Conservation (phyloP, 2,113 vertebrate genomes). For the Oxyruncus cristatus region DNA sequence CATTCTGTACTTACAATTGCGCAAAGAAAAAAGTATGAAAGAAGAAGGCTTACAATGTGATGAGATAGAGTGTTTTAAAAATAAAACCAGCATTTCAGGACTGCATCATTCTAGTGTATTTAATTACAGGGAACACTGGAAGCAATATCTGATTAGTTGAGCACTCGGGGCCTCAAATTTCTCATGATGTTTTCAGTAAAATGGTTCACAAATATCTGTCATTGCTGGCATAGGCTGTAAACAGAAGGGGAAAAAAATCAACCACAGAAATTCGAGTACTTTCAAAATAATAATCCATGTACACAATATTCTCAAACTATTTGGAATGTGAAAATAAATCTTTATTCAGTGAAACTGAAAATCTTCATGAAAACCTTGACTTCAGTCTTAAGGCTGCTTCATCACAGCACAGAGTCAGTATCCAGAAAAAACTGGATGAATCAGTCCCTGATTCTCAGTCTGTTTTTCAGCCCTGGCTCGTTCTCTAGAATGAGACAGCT, state of each 20-base stretch:
- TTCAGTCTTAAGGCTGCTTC: background rate
- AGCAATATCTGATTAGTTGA: conserved; percentile 1
- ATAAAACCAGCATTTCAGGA: background rate
- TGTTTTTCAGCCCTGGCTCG: background rate
- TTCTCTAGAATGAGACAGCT: background rate
- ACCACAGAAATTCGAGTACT: background rate
- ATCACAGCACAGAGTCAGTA: background rate
- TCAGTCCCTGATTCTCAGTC: background rate
- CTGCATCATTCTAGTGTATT: background rate
- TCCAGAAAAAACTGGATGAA: background rate
- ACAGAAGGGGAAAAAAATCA: background rate
- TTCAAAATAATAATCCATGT: background rate
- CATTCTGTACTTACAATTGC: background rate
- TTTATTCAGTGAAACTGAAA: background rate
- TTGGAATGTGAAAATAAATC: background rate
- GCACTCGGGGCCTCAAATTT: background rate
- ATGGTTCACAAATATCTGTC: background rate
- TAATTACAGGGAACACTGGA: conserved; percentile 16
- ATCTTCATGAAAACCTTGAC: background rate
- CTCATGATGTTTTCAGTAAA: conserved; percentile 12
- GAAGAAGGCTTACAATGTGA: background rate
- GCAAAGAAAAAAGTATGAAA: background rate
- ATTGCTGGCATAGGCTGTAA: background rate
- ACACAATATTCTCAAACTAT: background rate
- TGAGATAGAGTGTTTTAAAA: background rate